Percentiles rank a stretch among this genome's conserved stretches.
phyloP scores from a whole-genome alignment of 2,888 invertebrate species.

The Torymus auratus region DNA sequence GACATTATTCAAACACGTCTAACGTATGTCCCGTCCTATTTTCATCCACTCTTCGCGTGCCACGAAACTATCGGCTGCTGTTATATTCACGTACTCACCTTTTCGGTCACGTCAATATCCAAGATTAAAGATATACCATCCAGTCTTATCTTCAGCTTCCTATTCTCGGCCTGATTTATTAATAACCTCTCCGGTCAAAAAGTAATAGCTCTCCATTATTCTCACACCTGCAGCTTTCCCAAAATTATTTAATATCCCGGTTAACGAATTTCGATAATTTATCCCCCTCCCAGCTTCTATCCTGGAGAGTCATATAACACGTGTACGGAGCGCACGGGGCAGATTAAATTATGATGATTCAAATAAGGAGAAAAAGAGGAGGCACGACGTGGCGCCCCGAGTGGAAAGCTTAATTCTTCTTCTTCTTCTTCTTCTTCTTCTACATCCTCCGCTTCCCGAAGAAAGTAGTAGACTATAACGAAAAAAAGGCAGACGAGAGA shows the following conservation, averaged over 20 bases:
- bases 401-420: conserved; percentile 44
- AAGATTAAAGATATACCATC: too few species aligned
- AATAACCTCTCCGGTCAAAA: too few species aligned
- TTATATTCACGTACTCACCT: too few species aligned
- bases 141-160: too few species aligned
- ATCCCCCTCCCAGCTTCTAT: not conserved
- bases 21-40: too few species aligned
- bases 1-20: too few species aligned
- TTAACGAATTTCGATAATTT: conserved; percentile 38
- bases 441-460: not conserved
- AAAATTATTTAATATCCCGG: not conserved
- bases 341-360: conserved; percentile 51
- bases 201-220: too few species aligned
- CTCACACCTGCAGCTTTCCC: too few species aligned
- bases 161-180: too few species aligned
- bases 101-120: too few species aligned
- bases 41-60: too few species aligned
- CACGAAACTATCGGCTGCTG: too few species aligned
- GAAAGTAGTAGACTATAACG: conserved; percentile 40
- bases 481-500: conserved; percentile 16
- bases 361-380: conserved; percentile 35
- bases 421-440: conserved; percentile 38
- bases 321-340: conserved; percentile 4
- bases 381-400: conserved; percentile 5
- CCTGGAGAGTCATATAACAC: conserved; percentile 26